These are phyloP conservation scores for Dendrocopos noguchii DNA, from an alignment of 2,113 vertebrate genomes.

Conservation along the genomic window DNA sequence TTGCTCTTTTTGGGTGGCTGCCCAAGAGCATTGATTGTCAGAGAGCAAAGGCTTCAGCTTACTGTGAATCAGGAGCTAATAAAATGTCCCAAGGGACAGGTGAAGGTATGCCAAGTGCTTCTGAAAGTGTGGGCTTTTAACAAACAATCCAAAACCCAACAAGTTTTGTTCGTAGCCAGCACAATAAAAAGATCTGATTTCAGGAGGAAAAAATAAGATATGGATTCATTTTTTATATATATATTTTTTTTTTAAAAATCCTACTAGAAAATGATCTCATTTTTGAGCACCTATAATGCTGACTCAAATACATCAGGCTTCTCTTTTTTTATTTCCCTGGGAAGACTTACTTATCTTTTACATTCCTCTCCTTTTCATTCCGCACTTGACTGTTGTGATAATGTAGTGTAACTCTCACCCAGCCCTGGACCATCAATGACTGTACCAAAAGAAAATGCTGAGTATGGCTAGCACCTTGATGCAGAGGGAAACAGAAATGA, in stretches of 20 bases:
- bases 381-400: neutral
- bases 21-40: slow-evolving; percentile 55
- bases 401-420: neutral
- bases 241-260: neutral
- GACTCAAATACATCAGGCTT: neutral
- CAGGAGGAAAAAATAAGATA: neutral
- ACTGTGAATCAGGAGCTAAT: slow-evolving; percentile 55
- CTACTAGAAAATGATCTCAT: neutral
- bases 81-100: neutral
- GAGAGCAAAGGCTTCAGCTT: slow-evolving; percentile 30
- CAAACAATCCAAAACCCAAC: neutral
- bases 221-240: neutral
- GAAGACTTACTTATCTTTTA: neutral
- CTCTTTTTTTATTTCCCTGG: neutral
- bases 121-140: neutral
- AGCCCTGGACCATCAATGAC: neutral
- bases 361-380: neutral
- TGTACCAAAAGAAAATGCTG: neutral
- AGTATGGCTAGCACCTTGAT: fast-evolving
- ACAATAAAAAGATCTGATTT: neutral
- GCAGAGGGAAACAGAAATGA: neutral
- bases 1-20: slow-evolving; percentile 56
- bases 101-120: neutral
- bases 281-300: neutral
- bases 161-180: neutral